Base-by-base conservation (phyloP, 2,797 vertebrate genomes). In the Bovichtus diacanthus region DNA sequence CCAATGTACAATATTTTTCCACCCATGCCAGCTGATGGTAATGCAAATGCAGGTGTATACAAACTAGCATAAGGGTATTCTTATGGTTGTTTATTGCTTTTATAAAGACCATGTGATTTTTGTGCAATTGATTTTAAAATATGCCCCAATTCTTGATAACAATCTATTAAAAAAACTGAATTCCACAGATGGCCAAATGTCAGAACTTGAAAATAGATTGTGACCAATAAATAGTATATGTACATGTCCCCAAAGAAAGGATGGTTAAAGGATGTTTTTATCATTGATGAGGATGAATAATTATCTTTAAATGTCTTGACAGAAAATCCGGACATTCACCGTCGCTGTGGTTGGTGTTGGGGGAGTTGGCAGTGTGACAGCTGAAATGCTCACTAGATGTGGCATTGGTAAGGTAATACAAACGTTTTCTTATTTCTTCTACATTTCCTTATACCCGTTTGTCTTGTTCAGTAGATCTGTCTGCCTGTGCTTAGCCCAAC, bases 331-430 rank as follows among this genome's bases (percentile, higher is more conserved):
- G 54, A 95, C 95, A 3, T 99, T 95, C 83, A 88, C 97, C 0
- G 96, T 99, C 2, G 98, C 97, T 9, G 94, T 99, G 38, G 96
- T 99, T 47, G 98, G 98, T 77, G 97, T 99, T 47, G 98, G 98
- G 13, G 98, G 98, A 6, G 96, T 99, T 74, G 98, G 98, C 76
- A 99, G 98, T 4, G 98, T 99, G 76, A 99, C 98, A 47, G 98
- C 98, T 76, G 98, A 99, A 95, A 99, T 99, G 98, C 91, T 99
- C 89, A 98, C 98, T 84, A 96, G 98, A 88, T 99, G 98, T 97
- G 98, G 98, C 95, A 98, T 99, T 94, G 98, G 98, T 96, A 99
- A 99, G 98, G 98, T 99, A 99, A 99, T 96, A 73, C 44, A 89
- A 84, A 34, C 58, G 0, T 61, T 78, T 53, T 34, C 18, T 70